Evolutionary conservation across 2,888 invertebrate species (phyloP).

Genomic region (Octodonta nipae): DNA sequence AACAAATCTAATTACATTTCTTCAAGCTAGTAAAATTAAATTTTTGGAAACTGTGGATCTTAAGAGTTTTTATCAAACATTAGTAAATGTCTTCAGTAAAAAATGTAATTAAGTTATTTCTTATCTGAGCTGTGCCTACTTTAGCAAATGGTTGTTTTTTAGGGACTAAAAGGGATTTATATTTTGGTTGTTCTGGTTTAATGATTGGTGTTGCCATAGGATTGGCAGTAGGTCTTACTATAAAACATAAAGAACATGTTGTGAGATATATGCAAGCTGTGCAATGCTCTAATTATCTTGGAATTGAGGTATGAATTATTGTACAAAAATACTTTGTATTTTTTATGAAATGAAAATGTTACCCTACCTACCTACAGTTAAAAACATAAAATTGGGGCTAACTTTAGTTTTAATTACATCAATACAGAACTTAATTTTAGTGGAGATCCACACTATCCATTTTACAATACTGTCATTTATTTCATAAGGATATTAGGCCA

Average conservation of each 20-base stretch:
- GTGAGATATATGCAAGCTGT: conserved; percentile 38
- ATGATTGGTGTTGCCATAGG: conserved; percentile 35
- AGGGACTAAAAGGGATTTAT: conserved; percentile 37
- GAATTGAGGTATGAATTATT: conserved; percentile 38
- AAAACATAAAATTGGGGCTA: no score
- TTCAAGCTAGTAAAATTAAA: conserved; percentile 18
- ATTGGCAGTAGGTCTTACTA: conserved; percentile 30
- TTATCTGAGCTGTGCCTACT: not conserved
- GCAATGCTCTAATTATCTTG: conserved; percentile 36
- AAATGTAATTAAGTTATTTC: conserved; percentile 23
- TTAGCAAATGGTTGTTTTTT: conserved; percentile 6
- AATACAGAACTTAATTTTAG: no score
- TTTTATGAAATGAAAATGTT: not conserved
- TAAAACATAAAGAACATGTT: conserved; percentile 25
- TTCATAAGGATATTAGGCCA: no score
- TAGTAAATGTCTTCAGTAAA: conserved; percentile 21
- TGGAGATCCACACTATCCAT: not conserved
- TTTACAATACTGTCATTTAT: not conserved
- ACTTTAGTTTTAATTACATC: no score
- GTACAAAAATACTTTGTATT: no score
- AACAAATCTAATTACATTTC: conserved; percentile 16
- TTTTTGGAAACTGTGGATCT: conserved; percentile 20
- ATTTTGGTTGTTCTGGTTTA: conserved; percentile 35
- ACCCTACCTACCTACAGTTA: no score
- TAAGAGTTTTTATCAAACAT: conserved; percentile 20